Evolutionary conservation across 53 echinoderm and acorn worm species (phyloP).

Genomic region (Luidia sarsii): DNA sequence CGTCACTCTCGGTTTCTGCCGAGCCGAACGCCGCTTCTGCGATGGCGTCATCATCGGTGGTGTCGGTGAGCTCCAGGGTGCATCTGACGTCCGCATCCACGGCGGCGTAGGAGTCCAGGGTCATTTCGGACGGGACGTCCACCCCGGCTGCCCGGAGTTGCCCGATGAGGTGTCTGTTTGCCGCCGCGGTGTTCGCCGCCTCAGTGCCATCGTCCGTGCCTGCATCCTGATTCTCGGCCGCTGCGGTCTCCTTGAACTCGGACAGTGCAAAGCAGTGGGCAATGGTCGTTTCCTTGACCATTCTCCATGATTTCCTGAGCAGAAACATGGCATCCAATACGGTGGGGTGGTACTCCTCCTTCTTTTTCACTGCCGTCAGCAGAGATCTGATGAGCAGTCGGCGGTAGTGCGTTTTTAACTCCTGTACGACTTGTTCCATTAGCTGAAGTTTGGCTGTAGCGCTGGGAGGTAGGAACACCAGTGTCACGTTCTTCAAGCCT

Average conservation of each 20-base stretch:
- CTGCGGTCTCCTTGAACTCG: background rate
- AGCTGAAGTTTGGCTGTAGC: slow-evolving; percentile 37
- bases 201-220: background rate
- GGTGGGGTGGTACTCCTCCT: slow-evolving; percentile 6
- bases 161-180: background rate
- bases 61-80: background rate
- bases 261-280: background rate
- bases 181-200: background rate
- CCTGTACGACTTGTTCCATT: slow-evolving; percentile 39
- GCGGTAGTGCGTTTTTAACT: slow-evolving; percentile 23
- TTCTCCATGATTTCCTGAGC: slow-evolving; percentile 8
- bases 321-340: slow-evolving; percentile 2
- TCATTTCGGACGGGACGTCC: background rate
- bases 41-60: background rate
- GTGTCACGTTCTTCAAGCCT: slow-evolving; percentile 20
- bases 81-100: background rate
- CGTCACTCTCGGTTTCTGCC: background rate
- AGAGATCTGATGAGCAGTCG: background rate
- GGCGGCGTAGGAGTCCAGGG: background rate
- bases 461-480: slow-evolving; percentile 60
- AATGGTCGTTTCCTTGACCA: slow-evolving; percentile 9
- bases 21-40: background rate
- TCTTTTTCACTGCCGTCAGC: background rate
- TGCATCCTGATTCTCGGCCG: background rate
- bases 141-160: slow-evolving; percentile 1